Evolutionary conservation across 2,888 invertebrate species (phyloP).

Genomic region (Pseudanteris insignis): DNA sequence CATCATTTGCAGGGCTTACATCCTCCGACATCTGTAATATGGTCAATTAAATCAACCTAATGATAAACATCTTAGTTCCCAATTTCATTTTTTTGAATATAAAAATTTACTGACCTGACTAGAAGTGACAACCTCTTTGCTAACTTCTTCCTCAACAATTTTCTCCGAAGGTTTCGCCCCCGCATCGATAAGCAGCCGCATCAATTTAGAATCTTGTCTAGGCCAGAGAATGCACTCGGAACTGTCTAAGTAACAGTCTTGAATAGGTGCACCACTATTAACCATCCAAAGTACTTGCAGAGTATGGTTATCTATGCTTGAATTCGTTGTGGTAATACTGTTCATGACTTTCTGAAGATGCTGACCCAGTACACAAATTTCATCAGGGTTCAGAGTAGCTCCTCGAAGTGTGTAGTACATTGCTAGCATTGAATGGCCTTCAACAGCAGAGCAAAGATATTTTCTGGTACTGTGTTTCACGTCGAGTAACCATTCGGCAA

Average conservation of each 20-base stretch:
- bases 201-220: conserved; percentile 73
- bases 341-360: conserved; percentile 61
- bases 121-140: conserved; percentile 58
- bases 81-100: too few relatives aligned
- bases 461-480: conserved; percentile 98
- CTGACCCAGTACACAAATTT: conserved; percentile 76
- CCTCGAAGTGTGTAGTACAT: conserved; percentile 83
- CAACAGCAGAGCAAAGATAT: conserved; percentile 86
- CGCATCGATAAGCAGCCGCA: conserved; percentile 79
- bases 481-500: conserved; percentile 93
- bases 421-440: conserved; percentile 89
- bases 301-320: conserved; percentile 71
- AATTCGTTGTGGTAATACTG: conserved; percentile 55
- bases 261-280: conserved; percentile 70
- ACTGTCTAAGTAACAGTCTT: conserved; percentile 61
- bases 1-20: conserved; percentile 63
- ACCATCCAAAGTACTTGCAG: conserved; percentile 81
- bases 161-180: conserved; percentile 72
- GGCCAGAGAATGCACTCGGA: conserved; percentile 65
- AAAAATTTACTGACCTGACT: conserved; percentile 66
- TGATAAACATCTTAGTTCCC: too few relatives aligned
- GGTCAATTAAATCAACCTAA: too few relatives aligned
- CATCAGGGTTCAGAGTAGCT: conserved; percentile 75
- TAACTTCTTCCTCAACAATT: conserved; percentile 64
- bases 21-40: conserved; percentile 64